Base-by-base conservation (phyloP, 2,113 vertebrate genomes). In the Crotalus tigris region DNA sequence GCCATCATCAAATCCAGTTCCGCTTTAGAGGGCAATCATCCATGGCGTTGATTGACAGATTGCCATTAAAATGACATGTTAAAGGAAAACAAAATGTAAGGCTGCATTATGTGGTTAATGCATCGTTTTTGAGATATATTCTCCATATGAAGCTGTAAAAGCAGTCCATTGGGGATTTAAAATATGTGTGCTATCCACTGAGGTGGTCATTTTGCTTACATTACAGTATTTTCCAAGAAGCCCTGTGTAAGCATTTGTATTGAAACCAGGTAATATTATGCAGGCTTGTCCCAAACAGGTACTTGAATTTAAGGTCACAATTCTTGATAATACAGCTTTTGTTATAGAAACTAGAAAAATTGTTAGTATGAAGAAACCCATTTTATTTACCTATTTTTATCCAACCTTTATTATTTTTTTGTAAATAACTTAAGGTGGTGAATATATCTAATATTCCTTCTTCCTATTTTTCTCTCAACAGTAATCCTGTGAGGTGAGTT, bases 91-190 rank as follows among this genome's bases (percentile, higher is more conserved):
- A 90, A 89, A 12, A 3, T 29, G 5, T 13, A 4, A 85, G n/a
- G 69, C 24, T 93, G 90, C 91, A 93, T 49, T 61, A 61, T 92
- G 75, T 91, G 33, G 69, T 91, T 1, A 91, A 10, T 26, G 1
- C 8, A 8, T 12, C 89, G 94, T 91, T 85, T 89, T 57, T 44
- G 44, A 55, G 21, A 91, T 91, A 95, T 95, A 44, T 94, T 1
- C 57, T 92, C 49, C 0, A n/a, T 85, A 93, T 3, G 29, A 29
- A 58, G 39, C 1, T 26, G 44, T 55, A 69, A 94, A 94, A 94
- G 59, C 19, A 39, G 10, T 0, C 29, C 93, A 87, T 3, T 8
- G 85, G 87, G 29, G 54, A 81, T n/a, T 51, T 59, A 61, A 85
- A 9, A 39, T 89, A 33, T 57, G 39, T 44, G n/a, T 89, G 33